phyloP scores from a whole-genome alignment of 2,113 vertebrate species.

The Vidua chalybeata region DNA sequence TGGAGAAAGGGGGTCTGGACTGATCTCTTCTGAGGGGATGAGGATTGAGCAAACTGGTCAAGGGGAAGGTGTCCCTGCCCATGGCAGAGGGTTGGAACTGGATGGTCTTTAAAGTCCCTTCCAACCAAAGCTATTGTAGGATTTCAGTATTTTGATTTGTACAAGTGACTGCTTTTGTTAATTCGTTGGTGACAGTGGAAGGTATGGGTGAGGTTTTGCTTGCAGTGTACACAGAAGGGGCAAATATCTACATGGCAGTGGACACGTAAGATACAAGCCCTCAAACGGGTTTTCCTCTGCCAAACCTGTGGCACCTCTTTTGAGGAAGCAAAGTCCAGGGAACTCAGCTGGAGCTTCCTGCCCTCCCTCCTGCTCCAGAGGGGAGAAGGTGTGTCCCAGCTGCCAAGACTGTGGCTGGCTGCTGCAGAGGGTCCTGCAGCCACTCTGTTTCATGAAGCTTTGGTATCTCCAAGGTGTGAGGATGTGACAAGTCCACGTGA shows the following conservation, averaged over 20 bases:
- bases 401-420: neutral
- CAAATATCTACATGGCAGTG: neutral
- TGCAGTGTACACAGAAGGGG: accelerated
- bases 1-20: neutral
- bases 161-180: neutral
- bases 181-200: neutral
- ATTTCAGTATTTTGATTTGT: neutral
- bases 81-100: neutral
- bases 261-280: neutral
- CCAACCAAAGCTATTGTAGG: neutral
- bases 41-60: neutral
- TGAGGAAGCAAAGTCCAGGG: neutral
- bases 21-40: neutral
- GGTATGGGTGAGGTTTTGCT: neutral
- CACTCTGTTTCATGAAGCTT: neutral
- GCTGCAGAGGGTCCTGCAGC: neutral
- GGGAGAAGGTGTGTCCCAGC: accelerated
- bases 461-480: neutral
- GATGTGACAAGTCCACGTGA: accelerated
- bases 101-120: neutral
- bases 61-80: neutral
- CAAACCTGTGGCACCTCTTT: neutral
- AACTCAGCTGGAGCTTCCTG: neutral
- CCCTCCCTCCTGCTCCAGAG: neutral
- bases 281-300: neutral